These are phyloP conservation scores for Geophilus truncorum DNA, from an alignment of 2,888 invertebrate genomes.

Conservation along the genomic window DNA sequence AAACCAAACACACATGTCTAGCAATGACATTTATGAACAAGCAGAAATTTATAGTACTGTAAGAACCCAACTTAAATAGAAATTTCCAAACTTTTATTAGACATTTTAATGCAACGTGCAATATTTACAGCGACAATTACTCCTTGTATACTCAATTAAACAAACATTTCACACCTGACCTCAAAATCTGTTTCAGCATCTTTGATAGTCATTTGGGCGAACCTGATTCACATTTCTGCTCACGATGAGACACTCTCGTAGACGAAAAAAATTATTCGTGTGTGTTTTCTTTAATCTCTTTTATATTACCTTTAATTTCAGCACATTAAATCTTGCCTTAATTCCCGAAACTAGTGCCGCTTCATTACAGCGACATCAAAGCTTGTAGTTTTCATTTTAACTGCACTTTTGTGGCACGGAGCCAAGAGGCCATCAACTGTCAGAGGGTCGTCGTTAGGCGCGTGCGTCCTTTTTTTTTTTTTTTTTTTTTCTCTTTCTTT, in stretches of 20 bases:
- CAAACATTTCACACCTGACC: neutral
- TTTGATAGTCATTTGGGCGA: neutral
- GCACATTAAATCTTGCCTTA: no score
- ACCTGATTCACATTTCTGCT: neutral
- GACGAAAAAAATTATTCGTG: neutral
- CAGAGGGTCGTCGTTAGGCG: neutral
- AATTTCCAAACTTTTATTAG: no score
- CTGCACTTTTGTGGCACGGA: neutral
- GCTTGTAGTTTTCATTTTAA: neutral
- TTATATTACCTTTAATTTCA: no score
- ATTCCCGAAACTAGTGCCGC: no score
- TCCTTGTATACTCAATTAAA: neutral
- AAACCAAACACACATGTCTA: no score
- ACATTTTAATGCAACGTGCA: no score
- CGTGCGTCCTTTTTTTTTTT: neutral
- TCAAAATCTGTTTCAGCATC: neutral
- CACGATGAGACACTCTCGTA: neutral
- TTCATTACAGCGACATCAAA: no score
- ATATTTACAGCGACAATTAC: neutral
- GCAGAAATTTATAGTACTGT: no score
- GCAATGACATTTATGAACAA: no score
- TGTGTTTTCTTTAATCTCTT: neutral
- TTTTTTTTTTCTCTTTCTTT: no score
- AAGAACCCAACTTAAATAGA: no score
- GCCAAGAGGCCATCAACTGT: neutral